Evolutionary conservation across 2,797 vertebrate species (phyloP).

Genomic region (Coilia nasus): DNA sequence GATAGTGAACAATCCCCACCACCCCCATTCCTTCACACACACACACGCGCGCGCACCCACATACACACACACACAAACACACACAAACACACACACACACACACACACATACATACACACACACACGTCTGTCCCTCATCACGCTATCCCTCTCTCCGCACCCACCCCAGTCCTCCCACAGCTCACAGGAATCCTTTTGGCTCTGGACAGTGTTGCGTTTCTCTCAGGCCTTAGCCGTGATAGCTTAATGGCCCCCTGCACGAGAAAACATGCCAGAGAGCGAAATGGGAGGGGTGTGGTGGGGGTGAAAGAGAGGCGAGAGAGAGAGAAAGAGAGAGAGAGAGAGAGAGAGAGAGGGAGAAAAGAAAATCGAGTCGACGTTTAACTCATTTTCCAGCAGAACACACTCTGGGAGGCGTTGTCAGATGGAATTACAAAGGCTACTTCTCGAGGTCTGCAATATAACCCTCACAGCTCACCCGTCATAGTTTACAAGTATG

Average conservation of each 20-base stretch:
- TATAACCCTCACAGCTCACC: neutral
- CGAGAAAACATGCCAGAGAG: slow-evolving; percentile 60
- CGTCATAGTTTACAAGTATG: neutral
- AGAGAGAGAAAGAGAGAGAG: slow-evolving; percentile 46
- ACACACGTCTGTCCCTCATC: slow-evolving; percentile 81
- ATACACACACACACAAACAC: too few relatives aligned
- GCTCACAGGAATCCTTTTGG: slow-evolving; percentile 74
- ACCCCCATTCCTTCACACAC: too few relatives aligned
- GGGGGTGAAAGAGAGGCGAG: neutral
- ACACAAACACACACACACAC: too few relatives aligned
- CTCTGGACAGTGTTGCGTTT: slow-evolving; percentile 84
- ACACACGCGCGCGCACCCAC: too few relatives aligned
- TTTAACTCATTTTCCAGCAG: slow-evolving; percentile 53
- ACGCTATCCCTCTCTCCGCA: slow-evolving; percentile 58
- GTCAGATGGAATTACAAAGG: slow-evolving; percentile 40
- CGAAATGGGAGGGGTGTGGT: slow-evolving; percentile 31
- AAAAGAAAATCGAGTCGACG: slow-evolving; percentile 25
- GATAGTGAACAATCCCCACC: slow-evolving; percentile 65
- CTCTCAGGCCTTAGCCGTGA: slow-evolving; percentile 76
- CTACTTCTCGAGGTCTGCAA: slow-evolving; percentile 24
- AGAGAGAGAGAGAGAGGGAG: slow-evolving; percentile 35
- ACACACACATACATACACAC: neutral
- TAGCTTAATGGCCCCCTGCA: slow-evolving; percentile 76
- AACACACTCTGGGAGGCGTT: slow-evolving; percentile 36
- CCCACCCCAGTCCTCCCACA: slow-evolving; percentile 71